Percentiles rank a stretch among this genome's conserved stretches.
These are phyloP conservation scores for Pyrgus malvae DNA, from an alignment of 2,888 invertebrate species.

Conservation along the genomic window DNA sequence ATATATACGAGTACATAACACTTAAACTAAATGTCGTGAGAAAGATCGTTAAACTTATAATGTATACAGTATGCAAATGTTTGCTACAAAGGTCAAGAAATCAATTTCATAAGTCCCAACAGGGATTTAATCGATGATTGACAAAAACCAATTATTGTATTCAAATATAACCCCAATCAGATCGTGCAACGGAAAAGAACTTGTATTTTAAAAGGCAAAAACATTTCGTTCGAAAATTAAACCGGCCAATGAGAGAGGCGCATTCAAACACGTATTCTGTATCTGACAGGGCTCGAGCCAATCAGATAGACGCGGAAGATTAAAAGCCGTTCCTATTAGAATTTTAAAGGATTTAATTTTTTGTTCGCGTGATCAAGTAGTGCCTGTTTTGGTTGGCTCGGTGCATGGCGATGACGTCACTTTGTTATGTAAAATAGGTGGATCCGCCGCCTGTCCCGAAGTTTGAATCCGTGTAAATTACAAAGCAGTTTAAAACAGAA, in stretches of 20 bases:
- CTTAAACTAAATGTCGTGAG: constrained; percentile 19
- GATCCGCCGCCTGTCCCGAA: neutral
- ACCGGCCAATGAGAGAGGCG: constrained; percentile 62
- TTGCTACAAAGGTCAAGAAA: constrained; percentile 22
- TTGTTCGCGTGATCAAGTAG: constrained; percentile 26
- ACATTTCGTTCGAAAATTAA: constrained; percentile 51
- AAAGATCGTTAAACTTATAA: constrained; percentile 18
- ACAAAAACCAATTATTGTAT: constrained; percentile 53
- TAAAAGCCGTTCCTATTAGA: constrained; percentile 65
- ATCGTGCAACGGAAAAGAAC: constrained; percentile 13
- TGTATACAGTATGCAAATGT: constrained; percentile 20
- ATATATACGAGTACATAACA: constrained; percentile 4
- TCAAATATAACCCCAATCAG: constrained; percentile 43
- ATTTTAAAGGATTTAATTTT: constrained; percentile 57
- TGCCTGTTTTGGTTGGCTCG: constrained; percentile 13
- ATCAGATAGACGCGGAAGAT: constrained; percentile 70
- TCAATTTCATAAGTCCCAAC: constrained; percentile 19
- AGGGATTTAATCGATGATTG: constrained; percentile 36
- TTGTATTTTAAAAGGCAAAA: constrained; percentile 27
- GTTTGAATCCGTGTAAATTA: neutral
- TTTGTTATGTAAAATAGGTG: constrained; percentile 15
- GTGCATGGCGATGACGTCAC: constrained; percentile 7
- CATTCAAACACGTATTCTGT: constrained; percentile 70
- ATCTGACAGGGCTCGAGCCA: constrained; percentile 72
- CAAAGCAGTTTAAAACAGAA: neutral